Evolutionary conservation across 2,113 vertebrate genomes (phyloP).

Genomic region (Xiphophorus hellerii): DNA sequence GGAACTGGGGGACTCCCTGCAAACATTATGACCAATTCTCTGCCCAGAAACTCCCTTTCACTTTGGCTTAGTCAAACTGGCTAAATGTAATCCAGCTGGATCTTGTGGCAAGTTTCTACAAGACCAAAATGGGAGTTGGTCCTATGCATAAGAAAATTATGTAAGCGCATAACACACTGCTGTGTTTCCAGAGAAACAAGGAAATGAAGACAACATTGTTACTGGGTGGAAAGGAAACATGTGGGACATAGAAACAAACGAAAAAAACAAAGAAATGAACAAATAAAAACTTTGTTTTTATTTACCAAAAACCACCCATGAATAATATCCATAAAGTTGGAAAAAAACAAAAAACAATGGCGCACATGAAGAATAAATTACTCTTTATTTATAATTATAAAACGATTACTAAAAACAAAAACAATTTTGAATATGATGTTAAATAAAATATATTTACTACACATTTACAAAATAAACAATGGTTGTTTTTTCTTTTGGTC

Average conservation of each 20-base stretch:
- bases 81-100: conserved; percentile 5
- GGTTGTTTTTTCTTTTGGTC: too few relatives aligned
- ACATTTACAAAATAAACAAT: background rate
- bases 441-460: background rate
- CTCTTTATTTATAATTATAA: conserved; percentile 33
- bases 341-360: background rate
- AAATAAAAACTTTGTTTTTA: background rate
- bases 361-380: background rate
- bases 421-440: background rate
- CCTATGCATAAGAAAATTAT: background rate
- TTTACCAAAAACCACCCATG: background rate
- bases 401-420: background rate
- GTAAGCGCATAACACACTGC: conserved; percentile 8
- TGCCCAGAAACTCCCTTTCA: conserved; percentile 38
- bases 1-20: conserved; percentile 6
- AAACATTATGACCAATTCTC: background rate
- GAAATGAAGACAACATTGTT: too few relatives aligned
- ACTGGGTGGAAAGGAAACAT: background rate
- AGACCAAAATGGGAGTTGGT: fast-evolving
- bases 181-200: background rate
- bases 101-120: conserved; percentile 29
- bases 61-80: background rate
- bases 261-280: too few relatives aligned
- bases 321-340: background rate
- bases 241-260: background rate